Evolutionary conservation across 2,797 vertebrate species (phyloP), one percentile per base, ranked within the genome.

Genomic region (Tolypeutes matacus): DNA sequence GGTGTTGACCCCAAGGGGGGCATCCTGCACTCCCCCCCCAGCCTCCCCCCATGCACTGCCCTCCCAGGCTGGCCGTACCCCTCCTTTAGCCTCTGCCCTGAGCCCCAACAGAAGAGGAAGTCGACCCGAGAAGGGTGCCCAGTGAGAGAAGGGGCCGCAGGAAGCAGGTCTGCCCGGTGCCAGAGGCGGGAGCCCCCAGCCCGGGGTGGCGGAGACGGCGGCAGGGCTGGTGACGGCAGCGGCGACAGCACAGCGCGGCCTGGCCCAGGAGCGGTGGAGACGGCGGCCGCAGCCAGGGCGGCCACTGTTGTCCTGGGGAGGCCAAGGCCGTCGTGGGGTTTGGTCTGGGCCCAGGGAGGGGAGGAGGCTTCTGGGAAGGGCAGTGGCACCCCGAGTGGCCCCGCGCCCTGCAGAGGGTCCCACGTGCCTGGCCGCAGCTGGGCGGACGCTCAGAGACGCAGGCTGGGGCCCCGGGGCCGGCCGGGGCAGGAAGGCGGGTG

Each of bases 401-500:
- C 56, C 20, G 18, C 17, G 56, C 56, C 20, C 56, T 21, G 56
- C 56, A 3, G 56, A 20, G 56, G 56, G 56, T 56, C 56, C 56
- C 20, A 20, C 56, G 18, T 53, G 13, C 51, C 56, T 46, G 20
- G 18, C 53, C 5, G 20, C 73, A 56, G n/a, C 18, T 72, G 70
- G n/a, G 39, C 34, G 20, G 69, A 21, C 18, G 20, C 53, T 17
- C 56, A 56, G 56, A 21, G 56, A 20, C 20, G 1, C 56, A 56
- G 18, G 78, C 42, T 17, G n/a, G 46, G 31, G 73, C 72, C 39
- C 39, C 29, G 20, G 49, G 90, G 69, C 89, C 65, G 89, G 89
- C 89, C 4, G 13, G 31, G 87, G 89, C 96, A 97, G 97, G 97
- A 97, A 97, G 96, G 67, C 0, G 36, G 76, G 93, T 8, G 56